A percentile compares a stretch with the other conserved stretches of the same genome.
Evolutionary conservation across 2,888 invertebrate species (phyloP).

Genomic region (Apoda limacodes): DNA sequence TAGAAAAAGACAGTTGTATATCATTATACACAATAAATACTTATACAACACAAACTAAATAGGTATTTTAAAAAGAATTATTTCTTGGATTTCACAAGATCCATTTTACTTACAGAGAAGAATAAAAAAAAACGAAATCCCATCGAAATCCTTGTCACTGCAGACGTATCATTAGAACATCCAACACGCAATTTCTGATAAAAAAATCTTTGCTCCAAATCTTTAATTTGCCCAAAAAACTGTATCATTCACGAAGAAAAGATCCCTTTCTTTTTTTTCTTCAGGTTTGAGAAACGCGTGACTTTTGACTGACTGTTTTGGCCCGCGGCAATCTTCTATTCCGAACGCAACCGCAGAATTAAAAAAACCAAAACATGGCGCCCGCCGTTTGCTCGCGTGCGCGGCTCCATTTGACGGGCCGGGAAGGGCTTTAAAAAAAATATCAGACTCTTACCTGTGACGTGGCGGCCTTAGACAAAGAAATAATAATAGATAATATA

Average conservation of each 20-base stretch:
- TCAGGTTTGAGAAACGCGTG: slow-evolving; percentile 44
- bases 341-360: slow-evolving; percentile 45
- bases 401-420: slow-evolving; percentile 40
- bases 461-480: slow-evolving; percentile 42
- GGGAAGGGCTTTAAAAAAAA: slow-evolving; percentile 49
- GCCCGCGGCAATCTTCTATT: slow-evolving; percentile 51
- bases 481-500: no score
- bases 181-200: slow-evolving; percentile 60
- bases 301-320: slow-evolving; percentile 67
- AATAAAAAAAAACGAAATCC: slow-evolving; percentile 17
- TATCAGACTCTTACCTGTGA: slow-evolving; percentile 49
- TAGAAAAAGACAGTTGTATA: no score
- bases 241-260: slow-evolving; percentile 52
- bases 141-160: slow-evolving; percentile 22
- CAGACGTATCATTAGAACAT: slow-evolving; percentile 53
- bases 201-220: slow-evolving; percentile 42
- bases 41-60: no score
- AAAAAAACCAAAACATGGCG: slow-evolving; percentile 52
- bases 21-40: no score
- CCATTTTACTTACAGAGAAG: slow-evolving; percentile 13
- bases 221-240: slow-evolving; percentile 66
- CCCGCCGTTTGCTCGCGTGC: slow-evolving; percentile 46
- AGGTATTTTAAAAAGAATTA: no score
- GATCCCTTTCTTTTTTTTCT: slow-evolving; percentile 43
- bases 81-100: no score